Evolutionary conservation across 1,140 invertebrate genomes (phyloP).

Genomic region (Reticulitermes speratus): DNA sequence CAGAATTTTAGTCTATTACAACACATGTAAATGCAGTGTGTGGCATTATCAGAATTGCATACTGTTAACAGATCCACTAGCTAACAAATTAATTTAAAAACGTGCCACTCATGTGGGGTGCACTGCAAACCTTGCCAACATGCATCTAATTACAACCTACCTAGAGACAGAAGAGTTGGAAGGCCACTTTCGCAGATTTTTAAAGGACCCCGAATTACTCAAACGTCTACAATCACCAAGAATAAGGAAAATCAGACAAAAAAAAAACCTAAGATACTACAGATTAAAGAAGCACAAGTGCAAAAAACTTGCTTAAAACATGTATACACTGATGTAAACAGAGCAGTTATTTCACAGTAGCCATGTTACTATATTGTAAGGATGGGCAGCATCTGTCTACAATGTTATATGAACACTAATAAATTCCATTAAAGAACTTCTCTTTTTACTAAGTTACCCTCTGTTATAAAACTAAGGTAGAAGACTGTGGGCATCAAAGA

Average conservation of each 20-base stretch:
- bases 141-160: conserved; percentile 35
- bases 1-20: no score
- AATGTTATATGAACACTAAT: no score
- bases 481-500: no score
- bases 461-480: no score
- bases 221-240: conserved; percentile 34
- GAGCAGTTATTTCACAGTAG: no score
- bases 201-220: conserved; percentile 33
- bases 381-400: no score
- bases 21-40: neutral
- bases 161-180: conserved; percentile 40
- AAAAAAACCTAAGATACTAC: conserved; percentile 14
- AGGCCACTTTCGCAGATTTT: conserved; percentile 39
- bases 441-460: no score
- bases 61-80: neutral
- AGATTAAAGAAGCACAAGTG: neutral
- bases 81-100: neutral
- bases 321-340: no score
- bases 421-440: no score
- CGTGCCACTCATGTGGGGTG: neutral
- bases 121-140: neutral
- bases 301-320: neutral
- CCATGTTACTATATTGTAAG: no score
- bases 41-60: neutral
- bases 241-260: conserved; percentile 24